Evolutionary conservation across 2,888 invertebrate species (phyloP).

Genomic region (Falcaria lacertinaria): DNA sequence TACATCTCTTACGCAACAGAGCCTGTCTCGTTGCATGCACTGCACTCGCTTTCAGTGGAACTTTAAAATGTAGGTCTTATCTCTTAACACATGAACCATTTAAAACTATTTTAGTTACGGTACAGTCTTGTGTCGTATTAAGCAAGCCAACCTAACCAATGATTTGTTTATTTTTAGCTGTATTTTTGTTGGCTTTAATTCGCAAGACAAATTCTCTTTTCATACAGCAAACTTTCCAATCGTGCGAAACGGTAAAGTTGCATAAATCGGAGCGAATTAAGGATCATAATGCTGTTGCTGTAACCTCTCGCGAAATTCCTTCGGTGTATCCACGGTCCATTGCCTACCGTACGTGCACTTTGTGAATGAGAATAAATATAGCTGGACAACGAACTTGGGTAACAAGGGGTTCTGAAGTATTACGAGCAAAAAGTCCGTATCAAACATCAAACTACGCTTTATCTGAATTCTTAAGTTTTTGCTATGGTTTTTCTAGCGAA

Average conservation of each 20-base stretch:
- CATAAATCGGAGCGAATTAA: constrained; percentile 24
- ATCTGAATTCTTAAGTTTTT: not conserved
- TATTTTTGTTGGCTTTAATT: not conserved
- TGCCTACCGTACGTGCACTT: not conserved
- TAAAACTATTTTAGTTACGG: not conserved
- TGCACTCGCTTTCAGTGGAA: not conserved
- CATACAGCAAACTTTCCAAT: constrained; percentile 15
- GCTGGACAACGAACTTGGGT: not conserved
- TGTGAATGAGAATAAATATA: not conserved
- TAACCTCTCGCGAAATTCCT: not conserved
- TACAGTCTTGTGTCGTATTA: not conserved
- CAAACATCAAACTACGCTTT: not conserved
- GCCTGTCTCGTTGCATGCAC: constrained; percentile 7
- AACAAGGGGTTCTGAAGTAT: not conserved
- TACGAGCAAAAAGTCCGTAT: not conserved
- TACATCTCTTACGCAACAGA: constrained; percentile 12
- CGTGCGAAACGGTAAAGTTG: constrained; percentile 32
- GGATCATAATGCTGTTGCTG: constrained; percentile 4
- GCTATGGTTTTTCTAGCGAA: not conserved
- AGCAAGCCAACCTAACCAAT: not conserved
- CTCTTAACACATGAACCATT: not conserved
- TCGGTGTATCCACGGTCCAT: not conserved
- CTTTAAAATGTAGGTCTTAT: constrained; percentile 1
- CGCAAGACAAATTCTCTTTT: not conserved
- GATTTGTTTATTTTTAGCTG: not conserved